Percentiles rank a stretch among this genome's conserved stretches.
These are phyloP conservation scores for Dolichoris vasculosae DNA, from an alignment of 1,140 invertebrate species.

Conservation along the genomic window DNA sequence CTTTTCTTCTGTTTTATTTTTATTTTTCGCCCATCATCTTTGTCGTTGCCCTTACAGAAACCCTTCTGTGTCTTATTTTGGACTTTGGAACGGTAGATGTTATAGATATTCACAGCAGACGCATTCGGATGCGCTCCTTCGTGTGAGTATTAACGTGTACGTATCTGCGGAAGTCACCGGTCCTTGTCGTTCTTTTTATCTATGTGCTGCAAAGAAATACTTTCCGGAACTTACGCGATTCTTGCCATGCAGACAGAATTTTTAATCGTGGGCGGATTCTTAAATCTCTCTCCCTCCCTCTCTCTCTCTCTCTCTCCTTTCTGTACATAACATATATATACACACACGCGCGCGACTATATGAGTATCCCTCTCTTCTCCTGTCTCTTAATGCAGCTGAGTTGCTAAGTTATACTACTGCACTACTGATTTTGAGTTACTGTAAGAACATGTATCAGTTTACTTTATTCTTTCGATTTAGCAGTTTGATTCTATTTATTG, in stretches of 20 bases:
- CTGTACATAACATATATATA: too few species aligned
- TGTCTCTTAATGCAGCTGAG: neutral
- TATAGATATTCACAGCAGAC: slow-evolving; percentile 54
- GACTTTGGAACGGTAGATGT: slow-evolving; percentile 67
- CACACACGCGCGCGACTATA: too few species aligned
- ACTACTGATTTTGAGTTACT: too few species aligned
- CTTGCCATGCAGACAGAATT: slow-evolving; percentile 64
- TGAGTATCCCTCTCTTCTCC: too few species aligned
- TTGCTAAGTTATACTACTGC: neutral
- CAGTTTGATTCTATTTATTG: too few species aligned
- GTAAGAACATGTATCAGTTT: too few species aligned
- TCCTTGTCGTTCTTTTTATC: slow-evolving; percentile 39
- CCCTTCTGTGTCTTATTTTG: slow-evolving; percentile 55
- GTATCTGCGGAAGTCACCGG: slow-evolving; percentile 53
- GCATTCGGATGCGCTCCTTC: too few species aligned
- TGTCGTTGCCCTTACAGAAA: slow-evolving; percentile 48
- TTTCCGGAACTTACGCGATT: too few species aligned
- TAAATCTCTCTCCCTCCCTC: neutral
- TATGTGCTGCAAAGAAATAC: neutral
- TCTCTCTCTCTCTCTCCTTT: slow-evolving; percentile 28
- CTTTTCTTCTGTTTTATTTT: slow-evolving; percentile 46
- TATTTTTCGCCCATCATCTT: neutral
- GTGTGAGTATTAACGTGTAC: slow-evolving; percentile 31
- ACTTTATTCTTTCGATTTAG: too few species aligned
- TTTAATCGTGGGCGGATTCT: slow-evolving; percentile 63